A percentile compares a stretch with the other conserved stretches of the same genome.
Conservation (phyloP, 2,797 vertebrate genomes). For the Ceryle rudis region DNA sequence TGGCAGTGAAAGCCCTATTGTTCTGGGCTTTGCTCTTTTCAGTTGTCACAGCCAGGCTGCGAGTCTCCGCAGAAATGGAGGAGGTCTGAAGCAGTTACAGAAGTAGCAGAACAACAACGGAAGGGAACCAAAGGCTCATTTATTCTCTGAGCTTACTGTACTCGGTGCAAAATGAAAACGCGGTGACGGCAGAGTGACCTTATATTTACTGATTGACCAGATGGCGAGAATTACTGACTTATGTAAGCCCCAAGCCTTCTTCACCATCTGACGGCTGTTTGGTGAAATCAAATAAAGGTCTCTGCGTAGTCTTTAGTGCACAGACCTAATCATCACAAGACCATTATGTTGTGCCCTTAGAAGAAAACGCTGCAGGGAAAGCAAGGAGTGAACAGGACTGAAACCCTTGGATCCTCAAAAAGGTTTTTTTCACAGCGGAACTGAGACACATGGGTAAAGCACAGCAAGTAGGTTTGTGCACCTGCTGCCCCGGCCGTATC, state of each 20-base stretch:
- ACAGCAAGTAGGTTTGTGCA: background rate
- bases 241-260: slow-evolving; percentile 12
- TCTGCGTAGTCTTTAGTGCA: background rate
- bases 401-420: background rate
- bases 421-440: background rate
- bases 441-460: background rate
- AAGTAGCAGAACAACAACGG: background rate
- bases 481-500: background rate
- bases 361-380: slow-evolving; percentile 25
- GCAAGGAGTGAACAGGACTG: background rate
- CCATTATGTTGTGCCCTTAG: background rate
- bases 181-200: slow-evolving; percentile 6
- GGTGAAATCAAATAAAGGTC: slow-evolving; percentile 7
- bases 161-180: background rate
- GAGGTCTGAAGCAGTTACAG: background rate
- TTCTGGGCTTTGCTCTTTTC: slow-evolving; percentile 41
- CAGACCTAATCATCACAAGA: background rate
- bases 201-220: slow-evolving; percentile 15
- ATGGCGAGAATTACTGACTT: slow-evolving; percentile 33
- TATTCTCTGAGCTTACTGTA: background rate
- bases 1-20: background rate
- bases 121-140: background rate
- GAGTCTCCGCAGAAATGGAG: background rate
- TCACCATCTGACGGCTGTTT: slow-evolving; percentile 18
- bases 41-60: slow-evolving; percentile 16